Evolutionary conservation across 2,888 invertebrate genomes (phyloP).

Genomic region (Alsophila aescularia): DNA sequence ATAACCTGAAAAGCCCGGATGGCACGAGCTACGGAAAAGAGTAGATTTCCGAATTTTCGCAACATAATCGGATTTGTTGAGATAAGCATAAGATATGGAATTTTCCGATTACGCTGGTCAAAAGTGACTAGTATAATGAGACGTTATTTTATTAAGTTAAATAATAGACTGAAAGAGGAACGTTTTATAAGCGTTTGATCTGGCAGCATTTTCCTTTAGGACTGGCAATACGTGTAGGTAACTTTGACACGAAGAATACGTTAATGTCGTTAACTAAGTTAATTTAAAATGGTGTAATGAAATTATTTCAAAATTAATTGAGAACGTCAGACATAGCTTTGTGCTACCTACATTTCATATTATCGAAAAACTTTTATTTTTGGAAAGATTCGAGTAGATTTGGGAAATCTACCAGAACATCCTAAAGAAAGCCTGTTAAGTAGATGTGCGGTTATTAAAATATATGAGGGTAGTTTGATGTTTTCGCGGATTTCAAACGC

Average conservation of each 20-base stretch:
- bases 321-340: too few relatives aligned
- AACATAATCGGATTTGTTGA: background rate
- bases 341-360: too few relatives aligned
- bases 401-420: conserved; percentile 15
- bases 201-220: too few relatives aligned
- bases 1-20: conserved; percentile 53
- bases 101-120: background rate
- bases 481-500: conserved; percentile 30
- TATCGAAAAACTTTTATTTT: background rate
- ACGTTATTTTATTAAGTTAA: too few relatives aligned
- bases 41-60: conserved; percentile 39
- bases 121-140: background rate
- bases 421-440: conserved; percentile 5
- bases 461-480: conserved; percentile 35
- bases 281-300: too few relatives aligned
- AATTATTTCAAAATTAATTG: too few relatives aligned
- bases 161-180: too few relatives aligned
- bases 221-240: too few relatives aligned
- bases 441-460: conserved; percentile 27
- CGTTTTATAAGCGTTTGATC: too few relatives aligned
- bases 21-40: conserved; percentile 23
- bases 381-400: background rate
- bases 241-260: too few relatives aligned
- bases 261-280: too few relatives aligned
- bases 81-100: background rate